Percentiles rank a stretch among this genome's conserved stretches.
Conservation (phyloP, 2,797 vertebrate genomes). For the Pelochelys cantorii region DNA sequence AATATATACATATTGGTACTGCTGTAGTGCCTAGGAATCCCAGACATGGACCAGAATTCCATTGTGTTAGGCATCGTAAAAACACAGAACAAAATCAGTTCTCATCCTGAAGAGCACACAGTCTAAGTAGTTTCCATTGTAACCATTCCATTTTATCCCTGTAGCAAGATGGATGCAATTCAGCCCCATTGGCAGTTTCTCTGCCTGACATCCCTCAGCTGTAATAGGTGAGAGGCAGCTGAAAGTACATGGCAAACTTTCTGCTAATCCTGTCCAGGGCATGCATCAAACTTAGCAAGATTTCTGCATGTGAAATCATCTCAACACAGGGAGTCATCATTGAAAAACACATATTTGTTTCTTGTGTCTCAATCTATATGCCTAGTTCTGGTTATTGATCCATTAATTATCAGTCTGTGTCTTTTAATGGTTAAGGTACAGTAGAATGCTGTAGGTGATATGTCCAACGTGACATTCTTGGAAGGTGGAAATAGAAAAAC, state of each 20-base stretch:
- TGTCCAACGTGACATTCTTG: conserved; percentile 61
- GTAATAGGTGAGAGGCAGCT: background rate
- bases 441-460: conserved; percentile 26
- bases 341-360: conserved; percentile 16
- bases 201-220: background rate
- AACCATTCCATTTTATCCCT: background rate
- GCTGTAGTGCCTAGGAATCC: background rate
- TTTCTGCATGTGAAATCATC: conserved; percentile 12
- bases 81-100: background rate
- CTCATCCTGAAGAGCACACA: background rate
- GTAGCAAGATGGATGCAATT: background rate
- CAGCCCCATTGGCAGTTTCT: background rate
- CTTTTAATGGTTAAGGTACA: conserved; percentile 49
- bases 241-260: background rate
- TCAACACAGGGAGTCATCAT: conserved; percentile 37
- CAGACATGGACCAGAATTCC: background rate
- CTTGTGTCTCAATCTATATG: conserved; percentile 33
- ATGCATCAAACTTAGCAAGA: background rate
- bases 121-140: background rate
- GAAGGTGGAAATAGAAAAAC: conserved; percentile 51
- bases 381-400: conserved; percentile 35
- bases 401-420: conserved; percentile 56
- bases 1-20: background rate
- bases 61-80: background rate
- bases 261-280: background rate